phyloP scores from a whole-genome alignment of 2,113 vertebrate species.

The Physeter macrocephalus region DNA sequence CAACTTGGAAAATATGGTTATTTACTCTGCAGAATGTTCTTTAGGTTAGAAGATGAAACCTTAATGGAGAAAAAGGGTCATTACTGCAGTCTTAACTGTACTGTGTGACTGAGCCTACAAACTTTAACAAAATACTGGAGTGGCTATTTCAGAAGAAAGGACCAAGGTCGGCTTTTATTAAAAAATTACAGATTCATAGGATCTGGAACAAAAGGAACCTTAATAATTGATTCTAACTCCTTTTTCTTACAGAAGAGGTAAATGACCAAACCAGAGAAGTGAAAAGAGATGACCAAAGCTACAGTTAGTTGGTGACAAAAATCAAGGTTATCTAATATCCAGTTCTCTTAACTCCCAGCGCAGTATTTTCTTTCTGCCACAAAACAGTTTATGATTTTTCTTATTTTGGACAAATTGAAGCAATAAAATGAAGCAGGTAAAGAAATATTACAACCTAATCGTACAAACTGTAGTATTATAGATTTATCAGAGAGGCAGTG shows the following conservation, averaged over 20 bases:
- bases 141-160: background rate
- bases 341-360: background rate
- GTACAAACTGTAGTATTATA: background rate
- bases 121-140: background rate
- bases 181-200: background rate
- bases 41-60: background rate
- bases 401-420: background rate
- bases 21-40: conserved; percentile 1
- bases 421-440: conserved; percentile 14
- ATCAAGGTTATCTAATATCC: background rate
- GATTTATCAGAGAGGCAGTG: background rate
- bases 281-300: background rate
- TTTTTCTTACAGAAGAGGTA: background rate
- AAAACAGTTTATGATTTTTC: background rate
- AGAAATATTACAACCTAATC: background rate
- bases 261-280: background rate
- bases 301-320: background rate
- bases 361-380: background rate
- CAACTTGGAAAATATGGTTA: background rate
- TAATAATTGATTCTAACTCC: background rate
- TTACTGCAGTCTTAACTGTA: background rate
- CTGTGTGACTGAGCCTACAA: background rate
- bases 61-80: background rate
- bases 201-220: background rate
- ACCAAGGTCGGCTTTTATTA: background rate